These are phyloP conservation scores for Catagonus wagneri DNA, from an alignment of 2,113 vertebrate genomes.

Conservation along the genomic window DNA sequence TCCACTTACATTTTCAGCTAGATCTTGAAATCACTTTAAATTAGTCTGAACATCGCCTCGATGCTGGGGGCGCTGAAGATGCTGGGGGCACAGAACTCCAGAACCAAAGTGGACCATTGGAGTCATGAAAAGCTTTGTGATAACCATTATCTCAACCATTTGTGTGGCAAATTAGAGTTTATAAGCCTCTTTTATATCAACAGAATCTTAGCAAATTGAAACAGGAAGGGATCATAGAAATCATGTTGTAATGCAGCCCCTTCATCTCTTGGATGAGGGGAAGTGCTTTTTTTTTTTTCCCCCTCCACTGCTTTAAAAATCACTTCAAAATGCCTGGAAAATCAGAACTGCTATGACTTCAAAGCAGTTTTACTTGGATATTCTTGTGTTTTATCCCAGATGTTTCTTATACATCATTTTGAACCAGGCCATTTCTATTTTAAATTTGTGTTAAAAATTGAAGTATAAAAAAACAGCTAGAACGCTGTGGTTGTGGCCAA, in stretches of 20 bases:
- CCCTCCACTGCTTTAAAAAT: not conserved
- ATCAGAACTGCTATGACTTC: not conserved
- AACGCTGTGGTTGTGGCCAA: no score
- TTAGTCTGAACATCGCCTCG: not conserved
- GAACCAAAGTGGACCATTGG: not conserved
- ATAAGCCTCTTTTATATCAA: not conserved
- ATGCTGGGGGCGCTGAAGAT: conserved; percentile 37
- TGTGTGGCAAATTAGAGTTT: conserved; percentile 12
- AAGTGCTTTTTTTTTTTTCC: not conserved
- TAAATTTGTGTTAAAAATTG: not conserved
- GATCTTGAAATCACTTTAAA: conserved; percentile 57
- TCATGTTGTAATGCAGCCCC: not conserved
- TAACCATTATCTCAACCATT: conserved; percentile 22
- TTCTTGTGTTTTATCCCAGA: not conserved
- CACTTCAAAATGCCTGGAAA: not conserved
- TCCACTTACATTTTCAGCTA: conserved; percentile 67
- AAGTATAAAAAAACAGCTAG: not conserved
- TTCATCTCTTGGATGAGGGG: not conserved
- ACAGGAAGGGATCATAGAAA: not conserved
- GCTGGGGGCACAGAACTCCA: conserved; percentile 34
- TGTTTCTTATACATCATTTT: not conserved
- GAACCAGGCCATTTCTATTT: not conserved
- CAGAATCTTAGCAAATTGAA: conserved; percentile 55
- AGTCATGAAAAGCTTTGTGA: not conserved
- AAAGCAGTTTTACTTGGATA: not conserved